A percentile compares a stretch with the other conserved stretches of the same genome.
Conservation (phyloP, 1,140 invertebrate genomes). For the Stratiolaelaps scimitus region DNA sequence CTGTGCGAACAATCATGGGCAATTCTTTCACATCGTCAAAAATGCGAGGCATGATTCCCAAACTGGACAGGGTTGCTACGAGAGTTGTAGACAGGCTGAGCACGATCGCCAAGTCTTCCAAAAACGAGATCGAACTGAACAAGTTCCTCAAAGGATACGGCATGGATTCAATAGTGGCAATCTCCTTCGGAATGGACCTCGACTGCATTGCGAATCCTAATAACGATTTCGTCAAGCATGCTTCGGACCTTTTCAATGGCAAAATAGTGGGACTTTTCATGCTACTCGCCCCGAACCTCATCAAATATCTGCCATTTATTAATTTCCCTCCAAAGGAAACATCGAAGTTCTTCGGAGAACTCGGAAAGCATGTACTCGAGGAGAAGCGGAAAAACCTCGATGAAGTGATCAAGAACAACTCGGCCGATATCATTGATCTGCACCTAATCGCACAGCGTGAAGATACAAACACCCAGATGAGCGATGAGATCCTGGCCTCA, state of each 20-base stretch:
- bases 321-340: background rate
- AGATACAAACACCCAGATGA: background rate
- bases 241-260: background rate
- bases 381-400: constrained; percentile 10
- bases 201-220: background rate
- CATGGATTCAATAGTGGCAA: constrained; percentile 1
- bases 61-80: no score
- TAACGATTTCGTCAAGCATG: background rate
- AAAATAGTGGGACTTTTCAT: background rate
- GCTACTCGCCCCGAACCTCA: background rate
- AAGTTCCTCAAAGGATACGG: background rate
- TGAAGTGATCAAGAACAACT: background rate
- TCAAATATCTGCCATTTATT: background rate
- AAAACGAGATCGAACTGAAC: background rate
- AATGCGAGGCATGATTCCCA: no score
- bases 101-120: no score
- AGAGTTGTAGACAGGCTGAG: no score
- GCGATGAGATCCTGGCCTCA: constrained; percentile 1
- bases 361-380: constrained; percentile 8
- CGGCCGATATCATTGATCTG: constrained; percentile 8
- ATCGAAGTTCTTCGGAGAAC: background rate
- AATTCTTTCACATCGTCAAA: no score
- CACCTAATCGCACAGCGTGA: constrained; percentile 8
- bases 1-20: no score
- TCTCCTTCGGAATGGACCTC: constrained; percentile 5